Conservation (phyloP, 2,888 invertebrate genomes). For the Spodoptera littoralis region DNA sequence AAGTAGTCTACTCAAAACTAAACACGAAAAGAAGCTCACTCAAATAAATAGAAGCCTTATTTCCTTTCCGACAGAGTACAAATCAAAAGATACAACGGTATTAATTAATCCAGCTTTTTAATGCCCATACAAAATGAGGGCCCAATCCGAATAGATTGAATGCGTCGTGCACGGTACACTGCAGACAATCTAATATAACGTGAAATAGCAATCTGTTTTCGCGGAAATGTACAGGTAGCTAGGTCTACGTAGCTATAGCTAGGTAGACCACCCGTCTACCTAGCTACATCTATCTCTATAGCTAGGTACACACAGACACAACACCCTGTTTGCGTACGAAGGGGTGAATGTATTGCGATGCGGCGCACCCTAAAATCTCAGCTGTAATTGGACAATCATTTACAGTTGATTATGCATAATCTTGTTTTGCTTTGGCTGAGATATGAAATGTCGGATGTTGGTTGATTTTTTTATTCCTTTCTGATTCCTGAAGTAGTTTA, state of each 20-base stretch:
- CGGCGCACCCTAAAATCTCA: constrained; percentile 23
- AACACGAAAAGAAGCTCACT: no score
- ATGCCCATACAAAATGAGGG: neutral
- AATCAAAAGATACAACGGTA: neutral
- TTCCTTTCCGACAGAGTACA: neutral
- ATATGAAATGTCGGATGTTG: no score
- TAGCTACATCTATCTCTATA: no score
- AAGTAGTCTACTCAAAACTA: no score
- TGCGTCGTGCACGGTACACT: neutral
- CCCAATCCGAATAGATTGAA: constrained; percentile 13
- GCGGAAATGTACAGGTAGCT: constrained; percentile 8
- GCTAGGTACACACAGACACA: neutral
- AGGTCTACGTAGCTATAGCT: no score
- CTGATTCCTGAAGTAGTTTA: no score
- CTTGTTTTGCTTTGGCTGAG: no score
- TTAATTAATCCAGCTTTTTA: constrained; percentile 3
- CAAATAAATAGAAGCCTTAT: no score
- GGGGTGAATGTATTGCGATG: constrained; percentile 26
- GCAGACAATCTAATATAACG: neutral
- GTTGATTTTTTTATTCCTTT: no score
- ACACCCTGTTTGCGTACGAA: constrained; percentile 21
- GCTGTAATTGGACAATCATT: constrained; percentile 14
- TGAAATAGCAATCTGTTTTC: constrained; percentile 35
- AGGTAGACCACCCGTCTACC: no score
- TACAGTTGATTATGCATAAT: no score